These are phyloP conservation scores for Phenganax marumi DNA, from an alignment of 92 coral and sea anemone species.

Conservation along the genomic window DNA sequence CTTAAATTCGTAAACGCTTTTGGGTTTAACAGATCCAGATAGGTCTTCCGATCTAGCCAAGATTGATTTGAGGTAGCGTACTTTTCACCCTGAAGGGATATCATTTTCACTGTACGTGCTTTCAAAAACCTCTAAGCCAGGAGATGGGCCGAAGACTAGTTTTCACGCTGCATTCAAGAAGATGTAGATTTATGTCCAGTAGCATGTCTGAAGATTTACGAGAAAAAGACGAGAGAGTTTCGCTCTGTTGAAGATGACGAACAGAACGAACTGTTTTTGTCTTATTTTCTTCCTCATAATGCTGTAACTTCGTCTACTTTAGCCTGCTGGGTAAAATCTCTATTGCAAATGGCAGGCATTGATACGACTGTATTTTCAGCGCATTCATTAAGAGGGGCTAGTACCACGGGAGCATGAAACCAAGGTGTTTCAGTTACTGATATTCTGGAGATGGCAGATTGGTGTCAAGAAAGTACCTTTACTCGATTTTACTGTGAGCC, in stretches of 20 bases:
- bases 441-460: no score
- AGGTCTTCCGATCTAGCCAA: neutral
- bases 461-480: no score
- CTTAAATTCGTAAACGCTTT: no score
- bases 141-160: no score
- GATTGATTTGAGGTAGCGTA: conserved; percentile 1
- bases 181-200: neutral
- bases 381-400: neutral
- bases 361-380: neutral
- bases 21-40: neutral
- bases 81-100: neutral
- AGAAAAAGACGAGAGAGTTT: no score
- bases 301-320: no score
- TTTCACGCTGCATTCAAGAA: neutral
- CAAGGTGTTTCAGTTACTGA: conserved; percentile 2
- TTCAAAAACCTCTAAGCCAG: neutral
- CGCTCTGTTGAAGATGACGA: no score
- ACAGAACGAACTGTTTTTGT: neutral
- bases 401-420: neutral
- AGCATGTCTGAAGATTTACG: neutral
- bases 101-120: neutral
- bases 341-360: neutral
- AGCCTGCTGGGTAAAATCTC: neutral
- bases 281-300: neutral
- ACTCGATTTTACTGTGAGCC: no score